Conservation (phyloP, 2,113 vertebrate genomes). For the Mormyrus iriodes region DNA sequence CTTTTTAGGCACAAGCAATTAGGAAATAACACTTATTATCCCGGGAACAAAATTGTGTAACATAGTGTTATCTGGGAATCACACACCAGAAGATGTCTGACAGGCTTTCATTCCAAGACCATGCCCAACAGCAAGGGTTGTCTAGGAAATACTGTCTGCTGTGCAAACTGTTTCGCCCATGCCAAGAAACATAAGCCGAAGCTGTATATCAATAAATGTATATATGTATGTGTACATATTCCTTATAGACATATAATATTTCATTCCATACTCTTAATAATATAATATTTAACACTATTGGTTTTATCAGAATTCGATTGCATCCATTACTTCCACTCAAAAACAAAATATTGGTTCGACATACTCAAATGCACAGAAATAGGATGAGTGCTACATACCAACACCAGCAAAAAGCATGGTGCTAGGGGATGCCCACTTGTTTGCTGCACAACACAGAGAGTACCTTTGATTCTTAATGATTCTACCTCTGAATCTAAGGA, state of each 20-base stretch:
- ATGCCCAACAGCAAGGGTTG: background rate
- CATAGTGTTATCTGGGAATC: background rate
- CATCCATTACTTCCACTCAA: background rate
- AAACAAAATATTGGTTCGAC: background rate
- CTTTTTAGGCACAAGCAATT: background rate
- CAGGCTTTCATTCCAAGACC: background rate
- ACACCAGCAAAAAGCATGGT: background rate
- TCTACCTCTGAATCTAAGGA: background rate
- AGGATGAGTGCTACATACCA: background rate
- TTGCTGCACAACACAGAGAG: background rate
- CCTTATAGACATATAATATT: background rate
- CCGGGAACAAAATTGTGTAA: background rate
- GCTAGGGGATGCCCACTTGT: background rate
- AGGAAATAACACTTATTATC: background rate
- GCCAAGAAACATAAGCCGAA: background rate
- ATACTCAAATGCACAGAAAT: background rate
- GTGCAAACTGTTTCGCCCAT: background rate
- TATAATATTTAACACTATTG: background rate
- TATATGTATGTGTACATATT: background rate
- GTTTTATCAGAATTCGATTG: background rate
- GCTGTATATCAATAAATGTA: background rate
- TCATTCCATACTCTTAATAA: background rate
- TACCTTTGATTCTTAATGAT: background rate
- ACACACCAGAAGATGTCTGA: background rate
- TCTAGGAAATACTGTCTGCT: background rate